Evolutionary conservation across 2,797 vertebrate genomes (phyloP).

Genomic region (Pangasius krempfi): DNA sequence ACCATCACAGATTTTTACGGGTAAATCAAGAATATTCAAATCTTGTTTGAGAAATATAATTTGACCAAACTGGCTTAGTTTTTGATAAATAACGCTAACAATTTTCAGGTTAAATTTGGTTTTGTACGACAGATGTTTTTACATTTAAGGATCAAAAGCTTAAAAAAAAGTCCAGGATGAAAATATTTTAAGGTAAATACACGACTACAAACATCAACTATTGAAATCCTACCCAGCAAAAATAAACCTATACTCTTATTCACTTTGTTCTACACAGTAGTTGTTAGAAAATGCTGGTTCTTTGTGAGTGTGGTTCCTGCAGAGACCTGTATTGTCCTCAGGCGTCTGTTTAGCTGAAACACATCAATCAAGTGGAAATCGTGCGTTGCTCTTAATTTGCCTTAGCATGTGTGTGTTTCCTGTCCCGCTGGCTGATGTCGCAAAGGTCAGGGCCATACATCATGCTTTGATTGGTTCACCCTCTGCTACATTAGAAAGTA

Average conservation of each 20-base stretch:
- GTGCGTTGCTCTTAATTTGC: slow-evolving; percentile 48
- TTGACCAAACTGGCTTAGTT: neutral
- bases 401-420: slow-evolving; percentile 45
- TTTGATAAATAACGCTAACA: neutral
- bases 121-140: neutral
- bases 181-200: neutral
- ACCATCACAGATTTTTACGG: neutral
- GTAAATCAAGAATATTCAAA: neutral
- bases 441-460: slow-evolving; percentile 49
- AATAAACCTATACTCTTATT: slow-evolving; percentile 1
- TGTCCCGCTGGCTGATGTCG: slow-evolving; percentile 37
- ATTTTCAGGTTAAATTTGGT: neutral
- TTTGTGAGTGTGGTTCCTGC: slow-evolving; percentile 7
- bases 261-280: neutral
- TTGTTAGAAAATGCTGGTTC: slow-evolving; percentile 11
- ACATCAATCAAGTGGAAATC: slow-evolving; percentile 40
- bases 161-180: neutral
- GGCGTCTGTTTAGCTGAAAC: slow-evolving; percentile 38
- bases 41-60: neutral
- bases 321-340: slow-evolving; percentile 16
- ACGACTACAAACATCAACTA: neutral
- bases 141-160: neutral
- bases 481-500: slow-evolving; percentile 34
- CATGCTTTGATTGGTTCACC: slow-evolving; percentile 41
- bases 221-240: neutral